Evolutionary conservation across 2,797 vertebrate species (phyloP).

Genomic region (Anguilla marmorata): DNA sequence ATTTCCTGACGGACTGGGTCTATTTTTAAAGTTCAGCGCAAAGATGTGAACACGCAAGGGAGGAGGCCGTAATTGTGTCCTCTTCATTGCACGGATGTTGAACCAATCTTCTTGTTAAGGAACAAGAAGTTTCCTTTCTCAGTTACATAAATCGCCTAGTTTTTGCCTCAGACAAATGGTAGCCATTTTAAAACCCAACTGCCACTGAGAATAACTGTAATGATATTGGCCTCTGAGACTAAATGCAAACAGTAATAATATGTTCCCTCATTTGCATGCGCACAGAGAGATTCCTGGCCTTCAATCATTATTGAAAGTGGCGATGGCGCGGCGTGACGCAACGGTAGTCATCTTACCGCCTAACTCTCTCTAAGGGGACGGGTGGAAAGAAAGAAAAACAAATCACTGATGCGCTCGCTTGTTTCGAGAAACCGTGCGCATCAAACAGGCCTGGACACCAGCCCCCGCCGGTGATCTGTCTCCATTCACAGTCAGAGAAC

Average conservation of each 20-base stretch:
- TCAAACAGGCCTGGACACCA: constrained; percentile 27
- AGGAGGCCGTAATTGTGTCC: constrained; percentile 11
- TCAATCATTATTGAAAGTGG: not conserved
- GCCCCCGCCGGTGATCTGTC: constrained; percentile 40
- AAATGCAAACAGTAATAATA: not conserved
- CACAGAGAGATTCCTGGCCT: not conserved
- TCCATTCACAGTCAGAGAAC: constrained; percentile 24
- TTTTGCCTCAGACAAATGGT: constrained; percentile 13
- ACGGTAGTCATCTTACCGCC: not conserved
- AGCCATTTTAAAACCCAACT: constrained; percentile 1
- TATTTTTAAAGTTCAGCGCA: constrained; percentile 36
- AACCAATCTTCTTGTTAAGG: constrained; percentile 6
- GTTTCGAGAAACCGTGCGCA: constrained; percentile 22
- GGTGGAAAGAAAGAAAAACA: not conserved
- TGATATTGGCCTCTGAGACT: not conserved
- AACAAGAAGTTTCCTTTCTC: constrained; percentile 27
- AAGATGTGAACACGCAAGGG: constrained; percentile 30
- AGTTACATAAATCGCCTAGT: constrained; percentile 24
- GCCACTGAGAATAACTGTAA: constrained; percentile 2
- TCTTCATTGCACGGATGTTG: not conserved
- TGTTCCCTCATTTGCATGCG: not conserved
- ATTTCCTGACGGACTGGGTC: constrained; percentile 28
- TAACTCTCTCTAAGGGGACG: not conserved
- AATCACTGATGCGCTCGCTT: constrained; percentile 5
- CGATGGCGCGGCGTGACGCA: not conserved